Evolutionary conservation across 92 coral and sea anemone species (phyloP), one percentile per base, ranked within the genome.

Genomic region (Paramuricea clavata): DNA sequence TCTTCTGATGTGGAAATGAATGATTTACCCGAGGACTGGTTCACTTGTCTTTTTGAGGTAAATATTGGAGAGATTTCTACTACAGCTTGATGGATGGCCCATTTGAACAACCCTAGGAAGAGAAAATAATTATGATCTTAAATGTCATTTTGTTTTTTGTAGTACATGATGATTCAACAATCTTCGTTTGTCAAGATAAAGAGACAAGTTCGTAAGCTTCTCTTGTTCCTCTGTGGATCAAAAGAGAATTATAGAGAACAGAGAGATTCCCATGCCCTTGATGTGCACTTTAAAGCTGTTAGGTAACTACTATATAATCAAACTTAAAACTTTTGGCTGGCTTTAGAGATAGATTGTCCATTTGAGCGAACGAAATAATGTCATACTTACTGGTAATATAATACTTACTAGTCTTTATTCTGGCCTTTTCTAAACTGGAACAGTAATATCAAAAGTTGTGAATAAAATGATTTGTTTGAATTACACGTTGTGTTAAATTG

Each of bases 101-200:
- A n/a, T n/a, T n/a, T n/a, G n/a, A n/a, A n/a, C n/a, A n/a, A n/a
- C n/a, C n/a, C n/a, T n/a, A n/a, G n/a, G n/a, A n/a, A n/a, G n/a
- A n/a, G n/a, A n/a, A n/a, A n/a, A n/a, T n/a, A n/a, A n/a, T n/a
- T n/a, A n/a, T n/a, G n/a, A n/a, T n/a, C n/a, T n/a, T n/a, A n/a
- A 60, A 0, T 15, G 68, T 9, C 1, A n/a, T 21, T 54, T 19
- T 3, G 19, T 54, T 19, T 21, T 17, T 84, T 84, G 7, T 80
- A 96, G 99, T 96, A 96, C 90, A 95, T 96, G 94, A 76, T 96
- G 94, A 94, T 96, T 12, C 99, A 96, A 78, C 99, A 96, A 74
- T 91, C 99, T 1, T 98, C 99, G 65, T 96, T 96, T 87, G 99
- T 96, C 5, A 90, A 79, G 30, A 79, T 79, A 21, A 79, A 94